Evolutionary conservation across 2,113 vertebrate genomes (phyloP).

Genomic region (Sprattus sprattus): DNA sequence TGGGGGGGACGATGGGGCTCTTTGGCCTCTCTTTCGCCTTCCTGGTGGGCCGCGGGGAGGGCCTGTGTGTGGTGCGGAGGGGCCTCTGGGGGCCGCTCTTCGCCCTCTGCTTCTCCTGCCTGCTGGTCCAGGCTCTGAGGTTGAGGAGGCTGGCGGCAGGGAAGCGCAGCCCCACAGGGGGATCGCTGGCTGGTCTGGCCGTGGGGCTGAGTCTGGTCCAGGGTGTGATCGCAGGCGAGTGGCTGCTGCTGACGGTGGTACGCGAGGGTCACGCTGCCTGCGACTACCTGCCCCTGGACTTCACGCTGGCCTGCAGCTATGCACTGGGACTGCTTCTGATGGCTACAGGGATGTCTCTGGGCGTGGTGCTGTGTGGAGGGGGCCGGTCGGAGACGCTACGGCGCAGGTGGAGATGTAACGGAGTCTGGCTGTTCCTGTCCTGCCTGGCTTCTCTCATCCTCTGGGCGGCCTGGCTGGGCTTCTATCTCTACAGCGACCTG

Average conservation of each 20-base stretch:
- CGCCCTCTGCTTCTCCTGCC: slow-evolving; percentile 91
- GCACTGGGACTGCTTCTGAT: slow-evolving; percentile 83
- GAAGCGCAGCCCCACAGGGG: slow-evolving; percentile 79
- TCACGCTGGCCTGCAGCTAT: slow-evolving; percentile 86
- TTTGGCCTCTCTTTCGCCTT: slow-evolving; percentile 91
- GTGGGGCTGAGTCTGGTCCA: slow-evolving; percentile 86
- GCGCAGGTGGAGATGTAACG: slow-evolving; percentile 89
- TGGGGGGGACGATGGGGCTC: slow-evolving; percentile 84
- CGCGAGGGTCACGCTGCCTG: slow-evolving; percentile 87
- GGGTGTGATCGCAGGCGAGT: slow-evolving; percentile 88
- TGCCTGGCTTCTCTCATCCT: slow-evolving; percentile 83
- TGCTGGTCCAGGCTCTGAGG: slow-evolving; percentile 87
- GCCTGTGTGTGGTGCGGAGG: slow-evolving; percentile 81
- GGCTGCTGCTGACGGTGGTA: slow-evolving; percentile 88
- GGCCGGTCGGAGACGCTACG: slow-evolving; percentile 62
- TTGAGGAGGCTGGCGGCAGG: slow-evolving; percentile 81
- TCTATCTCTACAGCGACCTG: slow-evolving; percentile 89
- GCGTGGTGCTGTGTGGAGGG: slow-evolving; percentile 86
- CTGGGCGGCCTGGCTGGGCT: slow-evolving; percentile 92
- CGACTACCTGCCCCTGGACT: slow-evolving; percentile 90
- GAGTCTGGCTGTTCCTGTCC: slow-evolving; percentile 85
- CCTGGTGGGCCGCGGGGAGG: slow-evolving; percentile 88
- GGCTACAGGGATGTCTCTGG: slow-evolving; percentile 77
- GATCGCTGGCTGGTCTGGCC: slow-evolving; percentile 80
- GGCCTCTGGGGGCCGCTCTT: slow-evolving; percentile 93